Conservation (phyloP, 1,140 invertebrate species). For the Drosophila baimaii region DNA sequence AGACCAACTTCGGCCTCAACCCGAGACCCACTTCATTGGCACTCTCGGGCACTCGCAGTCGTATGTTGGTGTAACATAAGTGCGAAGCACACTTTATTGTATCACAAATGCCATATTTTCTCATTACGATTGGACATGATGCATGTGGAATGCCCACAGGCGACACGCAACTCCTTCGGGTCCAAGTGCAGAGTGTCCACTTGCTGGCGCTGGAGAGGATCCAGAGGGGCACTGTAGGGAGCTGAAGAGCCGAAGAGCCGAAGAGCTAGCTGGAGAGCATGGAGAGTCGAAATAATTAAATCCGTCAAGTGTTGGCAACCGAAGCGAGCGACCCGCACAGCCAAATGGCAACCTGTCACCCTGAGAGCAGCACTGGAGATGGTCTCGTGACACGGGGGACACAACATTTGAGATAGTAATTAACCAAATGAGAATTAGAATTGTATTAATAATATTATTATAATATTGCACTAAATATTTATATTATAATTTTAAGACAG, state of each 20-base stretch:
- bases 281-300: conserved; percentile 83
- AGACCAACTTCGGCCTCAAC: conserved; percentile 31
- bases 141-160: conserved; percentile 79
- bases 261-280: conserved; percentile 4
- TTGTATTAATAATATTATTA: neutral
- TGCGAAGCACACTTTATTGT: conserved; percentile 84
- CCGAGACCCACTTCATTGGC: conserved; percentile 49
- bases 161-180: conserved; percentile 68
- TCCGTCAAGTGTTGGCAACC: conserved; percentile 84
- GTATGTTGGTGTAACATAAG: conserved; percentile 80
- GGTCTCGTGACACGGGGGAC: conserved; percentile 17
- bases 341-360: conserved; percentile 57
- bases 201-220: conserved; percentile 7
- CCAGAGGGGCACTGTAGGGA: neutral
- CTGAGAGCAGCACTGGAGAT: conserved; percentile 16
- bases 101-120: conserved; percentile 84
- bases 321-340: conserved; percentile 35
- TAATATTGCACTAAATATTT: too few relatives aligned
- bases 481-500: too few relatives aligned
- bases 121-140: conserved; percentile 84
- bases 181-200: conserved; percentile 42
- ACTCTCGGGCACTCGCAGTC: conserved; percentile 39
- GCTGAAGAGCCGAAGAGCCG: conserved; percentile 1
- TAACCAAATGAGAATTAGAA: neutral
- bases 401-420: too few relatives aligned